Evolutionary conservation across 2,113 vertebrate genomes (phyloP).

Genomic region (Craseonycteris thonglongyai): DNA sequence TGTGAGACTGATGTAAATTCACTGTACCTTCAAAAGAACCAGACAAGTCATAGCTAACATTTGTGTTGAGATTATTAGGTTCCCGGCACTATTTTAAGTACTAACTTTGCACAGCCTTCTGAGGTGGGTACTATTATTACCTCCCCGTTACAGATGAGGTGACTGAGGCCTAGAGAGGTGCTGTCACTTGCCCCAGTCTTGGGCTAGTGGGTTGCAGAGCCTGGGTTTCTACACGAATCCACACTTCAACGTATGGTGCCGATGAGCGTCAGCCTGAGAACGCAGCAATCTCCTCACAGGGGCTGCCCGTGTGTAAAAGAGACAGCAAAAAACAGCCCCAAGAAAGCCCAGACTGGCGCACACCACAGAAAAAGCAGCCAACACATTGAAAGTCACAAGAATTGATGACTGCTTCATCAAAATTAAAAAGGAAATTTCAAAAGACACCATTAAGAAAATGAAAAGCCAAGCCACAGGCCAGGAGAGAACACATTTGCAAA

Average conservation of each 20-base stretch:
- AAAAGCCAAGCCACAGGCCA: background rate
- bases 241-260: accelerated
- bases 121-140: too few species aligned
- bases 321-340: background rate
- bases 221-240: accelerated
- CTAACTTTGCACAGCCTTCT: background rate
- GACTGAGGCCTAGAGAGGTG: background rate
- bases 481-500: background rate
- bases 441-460: background rate
- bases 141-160: accelerated
- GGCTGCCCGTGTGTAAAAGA: background rate
- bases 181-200: background rate
- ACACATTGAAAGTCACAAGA: background rate
- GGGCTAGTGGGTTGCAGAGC: background rate
- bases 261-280: background rate
- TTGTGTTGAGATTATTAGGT: background rate
- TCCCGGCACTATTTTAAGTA: background rate
- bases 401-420: background rate
- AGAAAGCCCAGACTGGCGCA: background rate
- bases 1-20: background rate
- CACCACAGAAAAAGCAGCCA: background rate
- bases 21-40: background rate
- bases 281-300: background rate
- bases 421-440: background rate
- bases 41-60: accelerated